phyloP scores from a whole-genome alignment of 2,888 invertebrate species.

The Drosophila fulvimacula region DNA sequence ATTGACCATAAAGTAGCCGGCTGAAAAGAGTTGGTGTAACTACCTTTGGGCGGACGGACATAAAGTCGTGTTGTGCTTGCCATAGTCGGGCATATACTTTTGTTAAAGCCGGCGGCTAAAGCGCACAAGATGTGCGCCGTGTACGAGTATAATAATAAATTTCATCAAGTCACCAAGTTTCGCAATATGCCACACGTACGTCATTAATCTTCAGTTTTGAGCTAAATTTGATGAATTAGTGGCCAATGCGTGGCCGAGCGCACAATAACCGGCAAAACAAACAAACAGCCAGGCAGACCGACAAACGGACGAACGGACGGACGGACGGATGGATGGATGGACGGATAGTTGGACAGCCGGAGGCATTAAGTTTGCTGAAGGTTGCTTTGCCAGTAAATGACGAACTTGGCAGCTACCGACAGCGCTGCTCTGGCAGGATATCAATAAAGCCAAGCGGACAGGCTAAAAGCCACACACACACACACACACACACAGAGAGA shows the following conservation, averaged over 20 bases:
- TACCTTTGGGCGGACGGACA: slow-evolving; percentile 38
- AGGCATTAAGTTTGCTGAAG: slow-evolving; percentile 65
- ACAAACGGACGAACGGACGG: slow-evolving; percentile 21
- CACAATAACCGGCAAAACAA: slow-evolving; percentile 53
- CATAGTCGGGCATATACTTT: slow-evolving; percentile 11
- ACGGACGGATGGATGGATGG: slow-evolving; percentile 20
- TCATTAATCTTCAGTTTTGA: slow-evolving; percentile 78
- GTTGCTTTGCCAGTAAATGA: slow-evolving; percentile 39
- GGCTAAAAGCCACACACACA: slow-evolving; percentile 56
- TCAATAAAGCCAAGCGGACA: slow-evolving; percentile 68
- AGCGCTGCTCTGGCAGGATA: slow-evolving; percentile 62
- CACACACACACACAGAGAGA: slow-evolving; percentile 10
- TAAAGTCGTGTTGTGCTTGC: slow-evolving; percentile 41
- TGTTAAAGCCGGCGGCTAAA: slow-evolving; percentile 36
- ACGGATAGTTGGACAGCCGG: slow-evolving; percentile 44
- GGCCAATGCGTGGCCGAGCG: slow-evolving; percentile 65
- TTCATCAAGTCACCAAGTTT: slow-evolving; percentile 79
- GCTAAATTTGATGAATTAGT: slow-evolving; percentile 79
- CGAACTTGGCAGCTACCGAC: slow-evolving; percentile 72
- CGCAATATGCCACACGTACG: slow-evolving; percentile 78
- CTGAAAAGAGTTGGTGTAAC: slow-evolving; percentile 65
- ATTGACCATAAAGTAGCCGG: slow-evolving; percentile 47
- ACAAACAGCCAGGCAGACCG: slow-evolving; percentile 36
- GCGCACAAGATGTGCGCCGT: slow-evolving; percentile 27
- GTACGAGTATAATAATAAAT: slow-evolving; percentile 66